phyloP scores from a whole-genome alignment of 2,113 vertebrate species.

The Stercorarius parasiticus region DNA sequence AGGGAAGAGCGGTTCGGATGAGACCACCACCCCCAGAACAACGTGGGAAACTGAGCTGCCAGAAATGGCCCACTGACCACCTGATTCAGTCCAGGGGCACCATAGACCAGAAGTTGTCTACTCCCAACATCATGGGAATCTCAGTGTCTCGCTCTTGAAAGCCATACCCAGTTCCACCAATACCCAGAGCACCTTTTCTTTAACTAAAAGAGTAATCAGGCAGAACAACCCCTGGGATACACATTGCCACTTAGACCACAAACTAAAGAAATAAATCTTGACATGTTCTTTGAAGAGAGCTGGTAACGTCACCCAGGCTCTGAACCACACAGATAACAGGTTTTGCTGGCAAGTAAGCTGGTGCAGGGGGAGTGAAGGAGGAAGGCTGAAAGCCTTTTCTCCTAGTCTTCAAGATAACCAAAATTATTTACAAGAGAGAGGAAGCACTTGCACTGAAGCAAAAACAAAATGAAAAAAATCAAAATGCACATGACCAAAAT shows the following conservation, averaged over 20 bases:
- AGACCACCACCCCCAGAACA: neutral
- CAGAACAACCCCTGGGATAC: neutral
- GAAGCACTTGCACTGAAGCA: neutral
- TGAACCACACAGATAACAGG: neutral
- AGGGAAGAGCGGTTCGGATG: neutral
- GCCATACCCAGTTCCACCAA: neutral
- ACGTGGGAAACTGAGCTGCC: fast-evolving
- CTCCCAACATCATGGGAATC: fast-evolving
- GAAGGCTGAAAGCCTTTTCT: neutral
- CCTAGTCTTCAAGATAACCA: neutral
- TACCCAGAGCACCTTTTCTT: neutral
- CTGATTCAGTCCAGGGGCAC: neutral
- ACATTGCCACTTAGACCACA: neutral
- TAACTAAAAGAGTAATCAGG: neutral
- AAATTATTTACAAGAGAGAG: neutral
- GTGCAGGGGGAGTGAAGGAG: neutral
- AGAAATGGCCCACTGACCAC: neutral
- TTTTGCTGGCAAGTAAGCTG: neutral
- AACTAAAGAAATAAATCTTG: neutral
- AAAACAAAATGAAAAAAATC: neutral
- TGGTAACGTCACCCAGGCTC: neutral
- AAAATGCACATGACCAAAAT: fast-evolving
- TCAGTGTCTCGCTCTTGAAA: neutral
- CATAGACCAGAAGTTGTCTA: neutral
- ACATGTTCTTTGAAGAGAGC: neutral